These are phyloP conservation scores for Allolobophora icterica DNA, from an alignment of 2,888 invertebrate species.

Conservation along the genomic window DNA sequence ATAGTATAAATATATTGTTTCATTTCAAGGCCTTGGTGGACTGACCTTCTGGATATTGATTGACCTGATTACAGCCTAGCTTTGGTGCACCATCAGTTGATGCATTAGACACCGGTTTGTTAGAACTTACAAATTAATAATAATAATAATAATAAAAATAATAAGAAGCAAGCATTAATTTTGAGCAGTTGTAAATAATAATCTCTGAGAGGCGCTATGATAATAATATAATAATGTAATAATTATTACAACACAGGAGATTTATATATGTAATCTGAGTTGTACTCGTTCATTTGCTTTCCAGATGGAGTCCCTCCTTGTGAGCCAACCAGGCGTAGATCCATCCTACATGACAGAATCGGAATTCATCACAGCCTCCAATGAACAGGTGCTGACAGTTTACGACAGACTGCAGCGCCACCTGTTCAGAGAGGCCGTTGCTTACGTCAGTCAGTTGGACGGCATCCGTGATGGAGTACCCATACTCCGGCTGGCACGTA, in stretches of 20 bases:
- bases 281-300: background rate
- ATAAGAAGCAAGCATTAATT: too few species aligned
- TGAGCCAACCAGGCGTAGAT: slow-evolving; percentile 53
- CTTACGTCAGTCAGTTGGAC: slow-evolving; percentile 44
- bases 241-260: background rate
- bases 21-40: too few species aligned
- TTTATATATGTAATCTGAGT: background rate
- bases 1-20: too few species aligned
- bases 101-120: too few species aligned
- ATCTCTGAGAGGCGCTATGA: too few species aligned
- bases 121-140: too few species aligned
- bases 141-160: too few species aligned
- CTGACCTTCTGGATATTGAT: too few species aligned
- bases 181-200: too few species aligned
- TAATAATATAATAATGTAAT: too few species aligned
- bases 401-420: slow-evolving; percentile 55
- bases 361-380: slow-evolving; percentile 59
- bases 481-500: background rate
- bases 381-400: slow-evolving; percentile 57
- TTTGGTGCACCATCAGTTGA: too few species aligned
- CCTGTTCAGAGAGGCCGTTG: slow-evolving; percentile 58
- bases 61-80: too few species aligned
- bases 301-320: slow-evolving; percentile 54
- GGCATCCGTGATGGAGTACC: background rate
- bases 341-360: slow-evolving; percentile 55